Percentiles rank a stretch among this genome's conserved stretches.
Conservation (phyloP, 2,797 vertebrate genomes). For the Xenentodon cancila region DNA sequence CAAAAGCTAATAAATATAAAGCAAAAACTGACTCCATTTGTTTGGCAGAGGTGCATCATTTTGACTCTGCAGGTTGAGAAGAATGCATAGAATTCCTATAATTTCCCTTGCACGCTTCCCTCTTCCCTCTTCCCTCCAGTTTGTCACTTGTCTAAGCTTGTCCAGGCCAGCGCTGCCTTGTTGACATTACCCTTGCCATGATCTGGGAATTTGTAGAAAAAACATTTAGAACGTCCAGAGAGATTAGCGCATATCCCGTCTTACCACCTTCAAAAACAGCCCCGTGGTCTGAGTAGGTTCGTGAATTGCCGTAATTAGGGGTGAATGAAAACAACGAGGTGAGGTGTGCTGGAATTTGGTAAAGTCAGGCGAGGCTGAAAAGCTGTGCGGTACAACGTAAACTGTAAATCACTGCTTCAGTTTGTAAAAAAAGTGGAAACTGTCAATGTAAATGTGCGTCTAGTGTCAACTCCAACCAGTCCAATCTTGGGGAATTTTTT, state of each 20-base stretch:
- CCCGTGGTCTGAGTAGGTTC: conserved; percentile 18
- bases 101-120: conserved; percentile 72
- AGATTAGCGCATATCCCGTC: conserved; percentile 69
- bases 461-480: not conserved
- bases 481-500: not conserved
- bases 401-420: conserved; percentile 11
- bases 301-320: conserved; percentile 30
- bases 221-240: conserved; percentile 54
- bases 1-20: not conserved
- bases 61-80: conserved; percentile 49
- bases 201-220: conserved; percentile 71
- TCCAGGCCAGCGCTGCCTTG: conserved; percentile 62
- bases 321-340: conserved; percentile 9
- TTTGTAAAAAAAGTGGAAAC: conserved; percentile 10
- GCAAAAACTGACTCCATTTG: conserved; percentile 6
- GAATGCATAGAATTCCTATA: conserved; percentile 76
- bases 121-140: conserved; percentile 58
- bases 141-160: conserved; percentile 80
- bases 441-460: not conserved
- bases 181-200: conserved; percentile 62
- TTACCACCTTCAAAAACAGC: conserved; percentile 53
- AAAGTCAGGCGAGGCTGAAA: conserved; percentile 9
- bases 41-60: conserved; percentile 34
- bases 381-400: conserved; percentile 4
- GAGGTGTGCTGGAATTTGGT: conserved; percentile 8